Conservation (phyloP, 2,797 vertebrate species). For the Percopsis omiscomaycus region DNA sequence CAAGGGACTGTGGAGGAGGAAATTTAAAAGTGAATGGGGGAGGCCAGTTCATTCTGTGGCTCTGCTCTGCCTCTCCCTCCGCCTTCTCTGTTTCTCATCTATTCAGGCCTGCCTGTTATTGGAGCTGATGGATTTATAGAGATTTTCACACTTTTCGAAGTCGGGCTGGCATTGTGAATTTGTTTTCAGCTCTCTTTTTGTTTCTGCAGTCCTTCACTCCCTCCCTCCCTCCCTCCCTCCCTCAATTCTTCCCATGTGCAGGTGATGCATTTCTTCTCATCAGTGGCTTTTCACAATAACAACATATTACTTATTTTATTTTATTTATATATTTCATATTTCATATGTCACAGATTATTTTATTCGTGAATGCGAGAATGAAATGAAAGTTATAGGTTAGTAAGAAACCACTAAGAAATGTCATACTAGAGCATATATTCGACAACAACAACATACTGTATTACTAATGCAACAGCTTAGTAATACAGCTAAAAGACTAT, state of each 20-base stretch:
- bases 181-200: constrained; percentile 59
- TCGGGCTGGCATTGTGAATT: constrained; percentile 78
- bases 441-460: no score
- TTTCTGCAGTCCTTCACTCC: constrained; percentile 39
- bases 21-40: constrained; percentile 97
- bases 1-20: constrained; percentile 91
- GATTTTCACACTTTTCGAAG: constrained; percentile 94
- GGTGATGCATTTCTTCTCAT: constrained; percentile 3
- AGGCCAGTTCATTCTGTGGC: constrained; percentile 89
- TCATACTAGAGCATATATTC: no score
- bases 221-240: constrained; percentile 37
- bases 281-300: constrained; percentile 34
- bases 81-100: constrained; percentile 83
- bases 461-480: no score
- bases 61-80: constrained; percentile 69
- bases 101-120: constrained; percentile 90
- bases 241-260: constrained; percentile 11
- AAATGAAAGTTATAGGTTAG: no score
- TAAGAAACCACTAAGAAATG: no score
- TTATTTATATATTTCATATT: no score
- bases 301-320: no score
- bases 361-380: no score
- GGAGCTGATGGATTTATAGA: constrained; percentile 98
- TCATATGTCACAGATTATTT: no score
- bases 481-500: no score